Conservation (phyloP, 2,888 invertebrate species). For the Drosophila rubida region DNA sequence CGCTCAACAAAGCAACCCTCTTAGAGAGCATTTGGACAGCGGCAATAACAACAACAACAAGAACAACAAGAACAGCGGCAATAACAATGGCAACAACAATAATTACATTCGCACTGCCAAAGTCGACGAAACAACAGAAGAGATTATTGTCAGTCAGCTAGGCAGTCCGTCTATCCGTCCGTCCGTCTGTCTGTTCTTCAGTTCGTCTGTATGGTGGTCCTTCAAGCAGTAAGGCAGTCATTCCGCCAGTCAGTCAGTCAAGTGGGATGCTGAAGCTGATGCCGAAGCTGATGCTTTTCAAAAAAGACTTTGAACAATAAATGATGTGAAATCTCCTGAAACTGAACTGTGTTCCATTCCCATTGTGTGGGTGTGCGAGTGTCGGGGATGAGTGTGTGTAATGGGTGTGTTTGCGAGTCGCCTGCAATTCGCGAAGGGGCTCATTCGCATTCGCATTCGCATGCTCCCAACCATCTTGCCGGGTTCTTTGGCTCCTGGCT, state of each 20-base stretch:
- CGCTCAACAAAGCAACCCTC: slow-evolving; percentile 48
- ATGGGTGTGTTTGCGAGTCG: slow-evolving; percentile 12
- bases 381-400: background rate
- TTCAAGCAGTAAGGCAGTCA: too few species aligned
- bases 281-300: slow-evolving; percentile 57
- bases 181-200: slow-evolving; percentile 64
- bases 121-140: slow-evolving; percentile 57
- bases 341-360: slow-evolving; percentile 29
- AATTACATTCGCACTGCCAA: slow-evolving; percentile 57
- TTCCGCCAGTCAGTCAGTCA: slow-evolving; percentile 67
- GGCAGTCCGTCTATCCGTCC: slow-evolving; percentile 22
- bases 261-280: slow-evolving; percentile 44
- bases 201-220: slow-evolving; percentile 61
- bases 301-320: slow-evolving; percentile 69
- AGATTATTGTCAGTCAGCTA: slow-evolving; percentile 65
- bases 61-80: slow-evolving; percentile 27
- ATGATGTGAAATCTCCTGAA: slow-evolving; percentile 73
- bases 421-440: slow-evolving; percentile 59
- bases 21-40: slow-evolving; percentile 39
- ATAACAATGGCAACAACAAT: slow-evolving; percentile 40
- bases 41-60: slow-evolving; percentile 28
- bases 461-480: slow-evolving; percentile 37
- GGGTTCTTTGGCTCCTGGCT: slow-evolving; percentile 15
- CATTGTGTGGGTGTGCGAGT: slow-evolving; percentile 14
- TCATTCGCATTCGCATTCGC: slow-evolving; percentile 18